Evolutionary conservation across 2,113 vertebrate species (phyloP).

Genomic region (Danio rerio): GRCz12tu NC_133181.1:9382001-9382500

Average conservation of each 20-base stretch:
- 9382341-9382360: conserved; percentile 31
- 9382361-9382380: conserved; percentile 11
- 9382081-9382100: background rate
- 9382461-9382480: too few relatives aligned
- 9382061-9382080: too few relatives aligned
- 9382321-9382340: background rate
- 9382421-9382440: background rate
- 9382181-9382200: background rate
- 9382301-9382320: background rate
- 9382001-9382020: too few relatives aligned
- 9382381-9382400: conserved; percentile 37
- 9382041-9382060: too few relatives aligned
- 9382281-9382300: conserved; percentile 13
- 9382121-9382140: background rate
- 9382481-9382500: too few relatives aligned
- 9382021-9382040: too few relatives aligned
- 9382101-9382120: background rate
- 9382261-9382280: background rate
- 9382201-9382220: background rate
- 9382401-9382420: conserved; percentile 17
- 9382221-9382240: background rate
- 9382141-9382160: background rate
- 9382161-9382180: background rate
- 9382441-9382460: background rate
- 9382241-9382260: background rate